Conservation (phyloP, 2,113 vertebrate species). For the Himantopus leucocephalus region DNA sequence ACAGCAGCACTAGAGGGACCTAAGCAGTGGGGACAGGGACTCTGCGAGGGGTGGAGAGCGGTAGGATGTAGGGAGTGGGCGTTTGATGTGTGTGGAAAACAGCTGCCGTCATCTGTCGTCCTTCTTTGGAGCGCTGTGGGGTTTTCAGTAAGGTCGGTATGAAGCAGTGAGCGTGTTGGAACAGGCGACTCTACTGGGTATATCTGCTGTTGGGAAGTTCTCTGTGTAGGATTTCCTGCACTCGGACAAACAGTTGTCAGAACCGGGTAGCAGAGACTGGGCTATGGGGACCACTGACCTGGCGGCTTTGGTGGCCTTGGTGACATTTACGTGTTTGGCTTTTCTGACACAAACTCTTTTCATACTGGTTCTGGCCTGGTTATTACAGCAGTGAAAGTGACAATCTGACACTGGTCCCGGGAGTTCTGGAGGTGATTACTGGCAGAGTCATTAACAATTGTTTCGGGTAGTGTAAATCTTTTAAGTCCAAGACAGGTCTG, state of each 20-base stretch:
- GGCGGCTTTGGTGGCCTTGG: background rate
- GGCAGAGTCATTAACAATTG: background rate
- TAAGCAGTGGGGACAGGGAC: background rate
- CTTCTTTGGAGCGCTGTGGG: background rate
- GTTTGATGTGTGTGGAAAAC: background rate
- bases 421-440: background rate
- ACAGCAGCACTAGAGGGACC: background rate
- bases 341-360: background rate
- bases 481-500: background rate
- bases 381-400: background rate
- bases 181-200: background rate
- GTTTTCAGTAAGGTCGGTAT: background rate
- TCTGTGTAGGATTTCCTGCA: background rate
- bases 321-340: background rate
- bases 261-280: background rate
- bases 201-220: background rate
- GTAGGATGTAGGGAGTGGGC: background rate
- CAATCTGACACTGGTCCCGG: background rate
- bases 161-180: background rate
- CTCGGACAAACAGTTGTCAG: background rate
- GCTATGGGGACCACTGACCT: background rate
- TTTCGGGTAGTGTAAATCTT: background rate
- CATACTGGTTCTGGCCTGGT: background rate
- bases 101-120: background rate
- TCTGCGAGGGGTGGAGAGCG: background rate